These are phyloP conservation scores for Caenorhabditis sp. DNA, from an alignment of 2,888 invertebrate genomes.

Conservation along the genomic window DNA sequence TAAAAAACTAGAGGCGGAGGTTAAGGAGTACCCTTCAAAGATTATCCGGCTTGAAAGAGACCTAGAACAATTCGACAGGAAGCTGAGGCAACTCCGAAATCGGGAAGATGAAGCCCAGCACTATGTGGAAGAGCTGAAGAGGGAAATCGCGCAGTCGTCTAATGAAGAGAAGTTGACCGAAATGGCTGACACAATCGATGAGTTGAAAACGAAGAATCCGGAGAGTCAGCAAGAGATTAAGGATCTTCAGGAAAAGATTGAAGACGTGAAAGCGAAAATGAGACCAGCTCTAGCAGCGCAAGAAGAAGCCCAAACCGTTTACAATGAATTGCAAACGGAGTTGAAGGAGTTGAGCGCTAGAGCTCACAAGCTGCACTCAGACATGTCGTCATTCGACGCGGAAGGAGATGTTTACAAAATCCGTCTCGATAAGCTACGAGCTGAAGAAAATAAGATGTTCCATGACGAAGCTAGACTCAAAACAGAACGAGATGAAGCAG, in stretches of 20 bases:
- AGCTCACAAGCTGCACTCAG: slow-evolving; percentile 1
- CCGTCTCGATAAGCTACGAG: slow-evolving; percentile 15
- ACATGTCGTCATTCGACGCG: neutral
- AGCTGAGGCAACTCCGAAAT: slow-evolving; percentile 9
- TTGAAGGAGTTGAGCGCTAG: neutral
- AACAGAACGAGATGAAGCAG: slow-evolving; percentile 28
- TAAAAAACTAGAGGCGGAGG: neutral
- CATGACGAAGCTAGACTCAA: slow-evolving; percentile 33
- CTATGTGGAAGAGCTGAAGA: slow-evolving; percentile 1
- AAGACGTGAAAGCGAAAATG: neutral
- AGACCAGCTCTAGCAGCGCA: neutral
- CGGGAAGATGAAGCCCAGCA: neutral
- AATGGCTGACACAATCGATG: slow-evolving; percentile 21
- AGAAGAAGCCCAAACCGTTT: neutral
- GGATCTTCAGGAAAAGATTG: neutral
- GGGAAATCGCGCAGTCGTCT: slow-evolving; percentile 8
- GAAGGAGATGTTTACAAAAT: slow-evolving; percentile 4
- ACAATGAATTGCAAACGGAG: slow-evolving; percentile 5
- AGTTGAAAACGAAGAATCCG: slow-evolving; percentile 17
- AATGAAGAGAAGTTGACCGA: slow-evolving; percentile 24
- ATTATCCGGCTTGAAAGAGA: neutral
- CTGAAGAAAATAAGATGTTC: slow-evolving; percentile 12
- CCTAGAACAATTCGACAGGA: slow-evolving; percentile 19
- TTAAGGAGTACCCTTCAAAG: neutral
- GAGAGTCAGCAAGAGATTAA: slow-evolving; percentile 3